Conservation (phyloP, 2,888 invertebrate genomes). For the Drosophila subsilvestris region DNA sequence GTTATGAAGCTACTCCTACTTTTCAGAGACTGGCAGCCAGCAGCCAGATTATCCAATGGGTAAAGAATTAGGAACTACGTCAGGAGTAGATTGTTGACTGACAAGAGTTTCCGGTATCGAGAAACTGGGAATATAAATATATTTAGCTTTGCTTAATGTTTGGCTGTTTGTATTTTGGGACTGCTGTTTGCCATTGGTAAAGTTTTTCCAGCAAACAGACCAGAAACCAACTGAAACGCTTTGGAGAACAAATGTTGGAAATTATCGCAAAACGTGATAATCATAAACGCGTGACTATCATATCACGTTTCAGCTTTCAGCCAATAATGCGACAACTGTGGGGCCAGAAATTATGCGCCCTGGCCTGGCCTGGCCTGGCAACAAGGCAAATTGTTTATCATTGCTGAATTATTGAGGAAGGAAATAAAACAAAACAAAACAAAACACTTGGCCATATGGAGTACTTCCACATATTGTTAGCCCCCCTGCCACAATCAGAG, state of each 20-base stretch:
- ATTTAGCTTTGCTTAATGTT: not conserved
- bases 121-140: not conserved
- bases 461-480: not conserved
- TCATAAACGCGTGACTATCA: conserved; percentile 42
- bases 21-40: not conserved
- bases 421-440: no score
- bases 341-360: not conserved
- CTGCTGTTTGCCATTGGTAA: no score
- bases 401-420: not conserved
- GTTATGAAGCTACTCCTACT: no score
- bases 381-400: conserved; percentile 23
- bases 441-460: conserved; percentile 19
- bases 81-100: no score
- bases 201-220: not conserved
- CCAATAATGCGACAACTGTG: not conserved
- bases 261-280: conserved; percentile 47
- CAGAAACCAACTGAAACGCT: not conserved
- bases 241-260: not conserved
- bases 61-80: not conserved
- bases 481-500: not conserved
- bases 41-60: not conserved
- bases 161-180: no score
- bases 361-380: conserved; percentile 30
- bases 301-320: conserved; percentile 42
- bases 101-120: not conserved